Conservation (phyloP, 1,140 invertebrate species). For the Trachymyrmex cornetzi region DNA sequence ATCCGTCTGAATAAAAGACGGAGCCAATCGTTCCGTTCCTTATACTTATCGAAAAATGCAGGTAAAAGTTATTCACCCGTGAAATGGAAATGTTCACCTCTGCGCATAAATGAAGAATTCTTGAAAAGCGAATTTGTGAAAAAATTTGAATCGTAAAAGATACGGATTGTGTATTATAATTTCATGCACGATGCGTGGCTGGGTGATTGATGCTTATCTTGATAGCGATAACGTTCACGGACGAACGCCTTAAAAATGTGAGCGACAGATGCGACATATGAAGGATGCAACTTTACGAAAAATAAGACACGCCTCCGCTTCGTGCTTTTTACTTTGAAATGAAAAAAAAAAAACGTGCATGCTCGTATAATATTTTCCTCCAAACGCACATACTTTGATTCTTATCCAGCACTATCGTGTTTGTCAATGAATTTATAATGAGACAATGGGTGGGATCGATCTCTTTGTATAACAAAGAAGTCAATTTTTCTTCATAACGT, state of each 20-base stretch:
- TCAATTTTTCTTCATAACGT: not conserved
- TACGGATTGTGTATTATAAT: constrained; percentile 34
- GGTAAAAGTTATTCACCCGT: constrained; percentile 4
- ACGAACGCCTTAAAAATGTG: constrained; percentile 19
- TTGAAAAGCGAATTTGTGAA: not conserved
- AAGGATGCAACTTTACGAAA: constrained; percentile 13
- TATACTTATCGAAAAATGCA: constrained; percentile 11
- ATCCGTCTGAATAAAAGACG: not conserved
- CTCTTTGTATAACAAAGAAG: not conserved
- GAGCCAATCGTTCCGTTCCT: not conserved
- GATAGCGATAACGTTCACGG: constrained; percentile 29
- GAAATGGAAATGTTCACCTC: not conserved
- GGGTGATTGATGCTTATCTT: constrained; percentile 41
- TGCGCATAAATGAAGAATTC: constrained; percentile 13
- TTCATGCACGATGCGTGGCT: constrained; percentile 24
- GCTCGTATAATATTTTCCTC: not conserved
- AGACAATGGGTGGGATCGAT: not conserved
- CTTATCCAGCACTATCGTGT: not conserved
- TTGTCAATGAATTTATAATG: not conserved
- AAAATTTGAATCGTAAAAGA: constrained; percentile 44
- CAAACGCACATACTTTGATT: not conserved
- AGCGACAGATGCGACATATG: not conserved
- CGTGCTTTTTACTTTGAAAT: not conserved
- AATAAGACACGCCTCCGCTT: not conserved
- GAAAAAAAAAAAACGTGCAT: not conserved